phyloP scores from a whole-genome alignment of 2,797 vertebrate species.

The Malacoraja senta region DNA sequence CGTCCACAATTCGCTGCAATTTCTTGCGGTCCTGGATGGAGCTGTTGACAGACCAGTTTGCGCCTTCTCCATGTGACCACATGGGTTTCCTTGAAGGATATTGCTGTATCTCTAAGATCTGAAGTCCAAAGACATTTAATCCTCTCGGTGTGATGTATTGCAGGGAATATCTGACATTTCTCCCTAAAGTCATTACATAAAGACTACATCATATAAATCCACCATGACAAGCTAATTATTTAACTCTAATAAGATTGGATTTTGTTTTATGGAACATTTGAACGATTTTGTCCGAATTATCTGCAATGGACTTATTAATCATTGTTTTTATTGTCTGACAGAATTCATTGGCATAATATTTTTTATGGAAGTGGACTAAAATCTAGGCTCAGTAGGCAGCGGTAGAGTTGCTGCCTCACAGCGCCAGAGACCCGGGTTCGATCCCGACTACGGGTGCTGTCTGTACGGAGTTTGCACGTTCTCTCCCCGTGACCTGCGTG shows the following conservation, averaged over 20 bases:
- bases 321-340: background rate
- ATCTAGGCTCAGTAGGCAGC: background rate
- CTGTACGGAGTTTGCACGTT: too few species aligned
- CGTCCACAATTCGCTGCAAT: too few species aligned
- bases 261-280: background rate
- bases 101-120: too few species aligned
- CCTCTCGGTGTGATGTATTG: background rate
- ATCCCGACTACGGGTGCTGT: too few species aligned
- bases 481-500: too few species aligned
- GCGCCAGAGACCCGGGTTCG: too few species aligned
- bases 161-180: background rate
- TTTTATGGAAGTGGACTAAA: background rate
- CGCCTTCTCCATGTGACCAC: too few species aligned
- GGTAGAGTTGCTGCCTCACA: too few species aligned
- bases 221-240: background rate
- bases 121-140: background rate
- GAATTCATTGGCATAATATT: background rate
- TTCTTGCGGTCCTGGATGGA: too few species aligned
- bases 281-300: background rate
- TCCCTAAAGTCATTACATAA: background rate
- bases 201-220: background rate
- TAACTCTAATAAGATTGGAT: background rate
- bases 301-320: background rate
- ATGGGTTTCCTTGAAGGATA: too few species aligned
- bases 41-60: too few species aligned